A percentile compares a stretch with the other conserved stretches of the same genome.
phyloP scores from a whole-genome alignment of 2,113 vertebrate species.

The Catagonus wagneri region DNA sequence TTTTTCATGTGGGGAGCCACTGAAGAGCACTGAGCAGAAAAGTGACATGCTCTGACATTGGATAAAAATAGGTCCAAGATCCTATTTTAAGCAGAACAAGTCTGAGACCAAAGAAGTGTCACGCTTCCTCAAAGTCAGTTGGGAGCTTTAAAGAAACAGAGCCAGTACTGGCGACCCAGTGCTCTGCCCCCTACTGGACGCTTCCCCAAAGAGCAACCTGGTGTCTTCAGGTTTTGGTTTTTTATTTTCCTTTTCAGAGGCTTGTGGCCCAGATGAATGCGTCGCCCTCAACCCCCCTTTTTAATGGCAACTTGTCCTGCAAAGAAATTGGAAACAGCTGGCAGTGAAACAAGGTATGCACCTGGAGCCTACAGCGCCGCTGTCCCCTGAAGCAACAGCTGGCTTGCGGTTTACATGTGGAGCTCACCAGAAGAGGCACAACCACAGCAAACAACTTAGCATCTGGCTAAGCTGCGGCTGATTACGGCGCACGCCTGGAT shows the following conservation, averaged over 20 bases:
- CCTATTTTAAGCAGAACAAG: not conserved
- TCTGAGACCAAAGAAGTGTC: not conserved
- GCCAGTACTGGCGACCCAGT: fast-evolving
- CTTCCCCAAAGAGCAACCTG: fast-evolving
- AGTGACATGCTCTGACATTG: not conserved
- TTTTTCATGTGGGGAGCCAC: not conserved
- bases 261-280: not conserved
- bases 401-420: not conserved
- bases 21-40: not conserved
- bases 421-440: not conserved
- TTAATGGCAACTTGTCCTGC: not conserved
- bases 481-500: not conserved
- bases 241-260: not conserved
- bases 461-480: not conserved
- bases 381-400: not conserved
- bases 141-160: not conserved
- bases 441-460: not conserved
- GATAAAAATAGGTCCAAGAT: not conserved
- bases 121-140: fast-evolving
- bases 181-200: too few species aligned
- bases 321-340: not conserved
- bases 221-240: not conserved
- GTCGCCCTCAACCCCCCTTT: not conserved
- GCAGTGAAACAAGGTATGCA: not conserved
- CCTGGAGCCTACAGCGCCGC: not conserved